A percentile compares a stretch with the other conserved stretches of the same genome.
Evolutionary conservation across 2,797 vertebrate species (phyloP).

Genomic region (Chloroceryle amazona): DNA sequence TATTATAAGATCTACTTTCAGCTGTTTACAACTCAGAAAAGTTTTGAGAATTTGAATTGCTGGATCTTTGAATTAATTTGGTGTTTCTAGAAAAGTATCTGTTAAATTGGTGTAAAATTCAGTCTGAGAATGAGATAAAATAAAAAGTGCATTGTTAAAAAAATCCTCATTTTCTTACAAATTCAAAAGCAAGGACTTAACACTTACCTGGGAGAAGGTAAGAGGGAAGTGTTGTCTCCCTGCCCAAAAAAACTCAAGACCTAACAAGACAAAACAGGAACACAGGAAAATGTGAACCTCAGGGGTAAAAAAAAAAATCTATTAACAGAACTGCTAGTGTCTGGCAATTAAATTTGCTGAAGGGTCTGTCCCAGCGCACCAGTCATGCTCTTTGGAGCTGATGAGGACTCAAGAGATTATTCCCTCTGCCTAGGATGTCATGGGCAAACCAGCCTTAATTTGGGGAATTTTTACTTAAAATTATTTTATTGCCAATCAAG

Average conservation of each 20-base stretch:
- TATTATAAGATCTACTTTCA: neutral
- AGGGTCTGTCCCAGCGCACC: neutral
- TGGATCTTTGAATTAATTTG: neutral
- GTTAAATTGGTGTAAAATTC: neutral
- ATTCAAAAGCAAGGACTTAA: neutral
- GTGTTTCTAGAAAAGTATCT: neutral
- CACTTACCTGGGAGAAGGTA: neutral
- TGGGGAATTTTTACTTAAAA: neutral
- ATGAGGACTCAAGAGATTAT: neutral
- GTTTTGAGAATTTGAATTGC: slow-evolving; percentile 12
- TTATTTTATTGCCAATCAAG: neutral
- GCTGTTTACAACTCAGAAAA: slow-evolving; percentile 7
- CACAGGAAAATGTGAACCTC: neutral
- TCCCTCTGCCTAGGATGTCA: neutral
- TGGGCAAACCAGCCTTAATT: neutral
- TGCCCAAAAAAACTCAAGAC: neutral
- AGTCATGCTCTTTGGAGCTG: neutral
- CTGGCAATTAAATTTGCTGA: neutral
- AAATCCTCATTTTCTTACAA: neutral
- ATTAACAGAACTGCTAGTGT: neutral
- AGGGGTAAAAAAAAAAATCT: neutral
- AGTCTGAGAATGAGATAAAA: neutral
- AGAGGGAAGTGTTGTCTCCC: neutral
- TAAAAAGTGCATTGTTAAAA: neutral
- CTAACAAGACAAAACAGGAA: neutral